Evolutionary conservation across 2,797 vertebrate species (phyloP).

Genomic region (Sphenopsis melanotis): DNA sequence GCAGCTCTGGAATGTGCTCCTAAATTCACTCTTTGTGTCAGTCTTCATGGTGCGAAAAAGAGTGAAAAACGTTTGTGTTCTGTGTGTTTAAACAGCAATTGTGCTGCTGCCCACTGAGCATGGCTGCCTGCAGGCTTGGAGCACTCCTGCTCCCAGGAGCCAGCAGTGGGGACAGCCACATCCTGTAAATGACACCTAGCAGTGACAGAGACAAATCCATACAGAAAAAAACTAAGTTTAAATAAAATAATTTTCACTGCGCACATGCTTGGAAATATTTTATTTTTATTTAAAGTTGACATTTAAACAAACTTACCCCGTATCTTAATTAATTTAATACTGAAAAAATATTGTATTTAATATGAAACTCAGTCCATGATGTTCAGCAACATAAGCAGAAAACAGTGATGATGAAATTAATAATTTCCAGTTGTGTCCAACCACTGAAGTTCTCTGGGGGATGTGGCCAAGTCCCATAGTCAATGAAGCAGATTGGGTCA

Average conservation of each 20-base stretch:
- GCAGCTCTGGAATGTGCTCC: constrained; percentile 54
- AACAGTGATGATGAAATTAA: neutral
- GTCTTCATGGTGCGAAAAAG: neutral
- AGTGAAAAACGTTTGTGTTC: constrained; percentile 2
- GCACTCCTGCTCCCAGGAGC: neutral
- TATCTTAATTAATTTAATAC: neutral
- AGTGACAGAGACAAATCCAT: neutral
- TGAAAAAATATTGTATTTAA: neutral
- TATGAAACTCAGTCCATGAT: neutral
- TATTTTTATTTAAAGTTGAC: neutral
- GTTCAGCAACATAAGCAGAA: neutral
- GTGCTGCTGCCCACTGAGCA: neutral
- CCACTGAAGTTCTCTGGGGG: neutral
- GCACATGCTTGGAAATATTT: neutral
- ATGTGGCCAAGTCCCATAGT: neutral
- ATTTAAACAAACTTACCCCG: fast-evolving
- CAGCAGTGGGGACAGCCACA: neutral
- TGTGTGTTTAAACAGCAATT: constrained; percentile 21
- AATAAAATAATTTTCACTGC: neutral
- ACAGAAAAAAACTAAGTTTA: neutral
- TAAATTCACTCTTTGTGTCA: constrained; percentile 59
- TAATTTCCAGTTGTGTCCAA: neutral
- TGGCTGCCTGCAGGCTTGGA: fast-evolving
- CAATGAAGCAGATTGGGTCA: neutral
- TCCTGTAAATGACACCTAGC: neutral